Base-by-base conservation (phyloP, 35 echinoderm and acorn worm species). In the Apostichopus californicus region DNA sequence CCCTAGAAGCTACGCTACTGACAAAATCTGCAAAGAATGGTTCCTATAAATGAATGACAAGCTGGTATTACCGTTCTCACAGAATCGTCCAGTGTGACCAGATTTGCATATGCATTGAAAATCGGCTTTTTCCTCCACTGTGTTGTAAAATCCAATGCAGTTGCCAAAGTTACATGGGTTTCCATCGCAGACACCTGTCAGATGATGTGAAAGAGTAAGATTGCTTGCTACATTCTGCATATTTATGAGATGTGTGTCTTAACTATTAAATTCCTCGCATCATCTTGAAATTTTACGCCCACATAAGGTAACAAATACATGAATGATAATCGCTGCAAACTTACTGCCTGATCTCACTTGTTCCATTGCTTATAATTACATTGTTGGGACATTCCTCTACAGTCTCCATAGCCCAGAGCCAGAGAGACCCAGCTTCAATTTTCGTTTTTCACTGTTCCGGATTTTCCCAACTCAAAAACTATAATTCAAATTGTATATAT, bases 131-230 rank as follows among this genome's bases (percentile, higher is more conserved):
- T 46, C 85, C 26, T 87, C 55, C 12, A 24, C 5, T 5, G 8
- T 21, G 85, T 87, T 70, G 58, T 25, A 87, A 13, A 61, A 65
- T 8, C 57, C n/a, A 24, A 87, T 10, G n/a, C 85, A 87, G 85
- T 23, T 13, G 17, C 57, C 85, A 11, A 28, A 28, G 34, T 87
- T 87, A 13, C 85, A 87, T 13, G 17, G 7, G 10, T 65, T 18
- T 14, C 14, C 53, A 12, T 87, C 15, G 26, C 85, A 87, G 85
- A 87, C 85, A 63, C 58, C 85, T 87, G 63, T 57, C 11, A 65
- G 65, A 1, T 9, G 85, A 52, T 15, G 25, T 21, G 21, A 81
- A 22, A 26, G 18, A 81, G 18, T 52, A 28, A 28, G 6, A 81
- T 81, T 56, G 17, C 17, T 46, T 9, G 77, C 8, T 24, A 78